Conservation (phyloP, 2,888 invertebrate species). For the Eupelmus urozonus region DNA sequence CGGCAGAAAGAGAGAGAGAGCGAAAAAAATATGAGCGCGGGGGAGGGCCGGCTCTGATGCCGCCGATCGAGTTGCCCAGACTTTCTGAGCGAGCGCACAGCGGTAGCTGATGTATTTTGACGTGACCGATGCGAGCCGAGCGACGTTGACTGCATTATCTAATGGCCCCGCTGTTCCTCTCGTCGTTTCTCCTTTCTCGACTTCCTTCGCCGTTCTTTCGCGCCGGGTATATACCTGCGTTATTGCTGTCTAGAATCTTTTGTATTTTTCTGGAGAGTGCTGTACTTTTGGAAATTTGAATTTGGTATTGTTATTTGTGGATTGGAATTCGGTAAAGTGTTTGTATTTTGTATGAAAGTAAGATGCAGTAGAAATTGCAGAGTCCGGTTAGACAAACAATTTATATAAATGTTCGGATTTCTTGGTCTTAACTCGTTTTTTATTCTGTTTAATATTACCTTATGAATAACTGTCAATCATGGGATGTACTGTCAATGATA, state of each 20-base stretch:
- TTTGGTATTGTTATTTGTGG: no score
- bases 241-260: neutral
- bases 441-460: no score
- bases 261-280: neutral
- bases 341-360: no score
- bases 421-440: no score
- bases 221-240: no score
- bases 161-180: conserved; percentile 63
- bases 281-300: neutral
- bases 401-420: no score
- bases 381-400: no score
- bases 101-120: conserved; percentile 77
- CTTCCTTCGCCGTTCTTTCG: neutral
- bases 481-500: no score
- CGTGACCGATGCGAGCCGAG: conserved; percentile 71
- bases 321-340: no score
- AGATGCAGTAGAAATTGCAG: no score
- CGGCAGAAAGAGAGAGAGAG: conserved; percentile 55
- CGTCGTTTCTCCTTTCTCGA: neutral
- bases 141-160: conserved; percentile 70
- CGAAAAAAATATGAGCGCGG: neutral
- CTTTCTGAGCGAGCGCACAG: conserved; percentile 75
- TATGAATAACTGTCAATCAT: no score
- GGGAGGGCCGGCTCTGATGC: conserved; percentile 51
- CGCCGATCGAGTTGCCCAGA: conserved; percentile 57